Percentiles rank a stretch among this genome's conserved stretches.
Conservation (phyloP, 37 sponge, comb jelly and placozoan species). For the Hormiphora californensis region DNA sequence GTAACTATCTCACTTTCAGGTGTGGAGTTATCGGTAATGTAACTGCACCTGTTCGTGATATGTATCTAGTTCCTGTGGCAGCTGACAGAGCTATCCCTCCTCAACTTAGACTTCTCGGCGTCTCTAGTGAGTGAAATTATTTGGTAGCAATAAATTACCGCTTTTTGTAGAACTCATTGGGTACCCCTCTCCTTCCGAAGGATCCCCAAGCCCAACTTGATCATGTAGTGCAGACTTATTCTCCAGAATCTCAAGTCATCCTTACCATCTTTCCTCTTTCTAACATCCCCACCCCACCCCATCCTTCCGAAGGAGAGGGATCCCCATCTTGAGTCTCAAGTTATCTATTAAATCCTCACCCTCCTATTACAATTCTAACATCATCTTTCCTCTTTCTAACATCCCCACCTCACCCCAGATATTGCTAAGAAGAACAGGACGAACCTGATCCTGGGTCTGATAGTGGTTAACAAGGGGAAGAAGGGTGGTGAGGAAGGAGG, state of each 20-base stretch:
- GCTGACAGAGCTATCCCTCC: conserved; percentile 43
- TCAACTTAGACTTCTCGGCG: conserved; percentile 45
- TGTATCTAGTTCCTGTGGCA: conserved; percentile 47
- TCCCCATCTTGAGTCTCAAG: neutral
- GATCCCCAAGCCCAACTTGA: too few relatives aligned
- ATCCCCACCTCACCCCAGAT: neutral
- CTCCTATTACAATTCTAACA: neutral
- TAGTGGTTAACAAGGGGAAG: conserved; percentile 25
- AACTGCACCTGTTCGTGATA: conserved; percentile 38
- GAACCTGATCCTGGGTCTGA: conserved; percentile 47
- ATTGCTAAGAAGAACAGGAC: conserved; percentile 48
- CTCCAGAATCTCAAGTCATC: too few relatives aligned
- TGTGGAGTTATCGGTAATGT: conserved; percentile 58
- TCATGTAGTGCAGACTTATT: too few relatives aligned
- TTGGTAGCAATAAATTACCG: too few relatives aligned
- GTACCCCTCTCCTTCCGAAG: too few relatives aligned
- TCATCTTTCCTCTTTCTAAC: neutral
- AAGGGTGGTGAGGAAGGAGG: neutral
- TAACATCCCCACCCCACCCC: too few relatives aligned
- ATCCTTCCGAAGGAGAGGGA: too few relatives aligned
- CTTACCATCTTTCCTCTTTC: too few relatives aligned
- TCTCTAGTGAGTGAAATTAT: neutral
- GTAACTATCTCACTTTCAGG: neutral
- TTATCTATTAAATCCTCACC: neutral
- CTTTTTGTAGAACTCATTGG: too few relatives aligned